A percentile compares a stretch with the other conserved stretches of the same genome.
Evolutionary conservation across 2,888 invertebrate species (phyloP).

Genomic region (Lithosia quadra): DNA sequence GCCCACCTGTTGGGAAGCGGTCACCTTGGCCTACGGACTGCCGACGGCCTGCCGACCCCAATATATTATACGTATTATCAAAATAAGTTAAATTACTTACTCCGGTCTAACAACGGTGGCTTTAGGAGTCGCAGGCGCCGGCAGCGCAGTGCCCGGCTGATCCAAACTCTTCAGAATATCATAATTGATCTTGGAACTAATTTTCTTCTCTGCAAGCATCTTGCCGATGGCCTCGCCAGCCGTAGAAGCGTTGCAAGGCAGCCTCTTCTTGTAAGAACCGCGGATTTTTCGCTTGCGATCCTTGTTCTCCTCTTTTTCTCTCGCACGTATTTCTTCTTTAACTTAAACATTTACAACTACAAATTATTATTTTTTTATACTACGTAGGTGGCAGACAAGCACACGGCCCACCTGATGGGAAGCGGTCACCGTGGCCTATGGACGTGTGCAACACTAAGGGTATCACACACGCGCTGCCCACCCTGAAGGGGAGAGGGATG

Average conservation of each 20-base stretch:
- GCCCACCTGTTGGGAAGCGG: too few species aligned
- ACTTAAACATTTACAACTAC: slow-evolving; percentile 78
- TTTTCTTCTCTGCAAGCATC: slow-evolving; percentile 97
- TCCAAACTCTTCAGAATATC: slow-evolving; percentile 96
- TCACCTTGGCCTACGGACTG: too few species aligned
- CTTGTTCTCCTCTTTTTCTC: slow-evolving; percentile 95
- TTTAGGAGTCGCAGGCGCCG: slow-evolving; percentile 48
- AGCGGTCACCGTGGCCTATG: too few species aligned
- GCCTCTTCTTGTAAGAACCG: slow-evolving; percentile 88
- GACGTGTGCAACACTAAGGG: too few species aligned
- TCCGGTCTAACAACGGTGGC: slow-evolving; percentile 38
- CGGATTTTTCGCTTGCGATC: slow-evolving; percentile 93
- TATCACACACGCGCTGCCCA: too few species aligned
- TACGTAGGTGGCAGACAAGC: too few species aligned
- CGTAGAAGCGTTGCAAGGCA: slow-evolving; percentile 89
- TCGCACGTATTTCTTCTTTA: slow-evolving; percentile 93
- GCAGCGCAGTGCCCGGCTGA: slow-evolving; percentile 66
- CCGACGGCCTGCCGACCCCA: too few species aligned
- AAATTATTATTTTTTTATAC: too few species aligned
- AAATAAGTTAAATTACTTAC: slow-evolving; percentile 47
- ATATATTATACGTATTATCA: too few species aligned
- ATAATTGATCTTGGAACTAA: slow-evolving; percentile 99
- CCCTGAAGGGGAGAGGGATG: too few species aligned
- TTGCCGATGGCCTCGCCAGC: slow-evolving; percentile 97
- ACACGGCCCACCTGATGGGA: too few species aligned